Conservation (phyloP, 1,140 invertebrate genomes). For the Callitettix versicolor region DNA sequence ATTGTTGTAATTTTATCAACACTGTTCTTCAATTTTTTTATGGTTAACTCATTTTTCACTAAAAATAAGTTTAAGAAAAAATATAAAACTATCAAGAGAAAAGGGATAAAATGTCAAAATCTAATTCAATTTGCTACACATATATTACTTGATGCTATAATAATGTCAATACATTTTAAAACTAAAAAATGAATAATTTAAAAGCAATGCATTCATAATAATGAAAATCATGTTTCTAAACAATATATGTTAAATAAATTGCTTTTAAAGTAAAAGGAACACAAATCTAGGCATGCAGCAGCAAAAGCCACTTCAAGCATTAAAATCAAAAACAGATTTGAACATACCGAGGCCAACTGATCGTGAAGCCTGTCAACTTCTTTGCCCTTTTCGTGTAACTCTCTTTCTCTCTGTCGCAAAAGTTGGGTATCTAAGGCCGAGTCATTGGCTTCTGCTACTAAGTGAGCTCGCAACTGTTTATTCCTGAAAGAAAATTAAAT, state of each 20-base stretch:
- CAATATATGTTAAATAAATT: background rate
- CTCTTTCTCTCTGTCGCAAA: constrained; percentile 9
- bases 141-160: too few species aligned
- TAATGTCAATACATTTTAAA: too few species aligned
- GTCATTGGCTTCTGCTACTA: constrained; percentile 47
- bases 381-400: constrained; percentile 1
- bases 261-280: background rate
- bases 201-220: too few species aligned
- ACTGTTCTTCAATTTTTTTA: too few species aligned
- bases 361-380: background rate
- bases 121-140: too few species aligned
- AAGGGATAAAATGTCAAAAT: too few species aligned
- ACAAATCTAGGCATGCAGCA: constrained; percentile 12
- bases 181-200: too few species aligned
- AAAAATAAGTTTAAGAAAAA: too few species aligned
- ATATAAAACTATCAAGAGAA: too few species aligned
- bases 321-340: constrained; percentile 7
- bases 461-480: constrained; percentile 60
- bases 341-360: background rate
- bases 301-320: constrained; percentile 12
- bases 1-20: too few species aligned
- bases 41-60: too few species aligned
- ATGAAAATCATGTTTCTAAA: background rate
- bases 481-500: constrained; percentile 47
- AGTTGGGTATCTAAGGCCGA: constrained; percentile 19